Conservation (phyloP, 2,113 vertebrate genomes). For the Equus quagga region DNA sequence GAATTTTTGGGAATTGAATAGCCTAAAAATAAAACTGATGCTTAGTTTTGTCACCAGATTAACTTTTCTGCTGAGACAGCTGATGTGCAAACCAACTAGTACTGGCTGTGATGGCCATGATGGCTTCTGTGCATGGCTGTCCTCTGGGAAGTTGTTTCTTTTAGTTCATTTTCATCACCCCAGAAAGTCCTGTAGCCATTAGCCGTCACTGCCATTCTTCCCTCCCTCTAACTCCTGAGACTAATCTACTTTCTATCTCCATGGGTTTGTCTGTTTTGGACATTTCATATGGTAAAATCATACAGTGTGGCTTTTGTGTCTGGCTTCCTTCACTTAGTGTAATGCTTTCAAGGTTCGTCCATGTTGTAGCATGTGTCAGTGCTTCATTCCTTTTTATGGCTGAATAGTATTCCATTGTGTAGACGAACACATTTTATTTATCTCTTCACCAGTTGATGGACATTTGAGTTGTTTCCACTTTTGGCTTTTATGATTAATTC, state of each 20-base stretch:
- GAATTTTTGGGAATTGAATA: neutral
- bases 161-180: neutral
- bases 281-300: neutral
- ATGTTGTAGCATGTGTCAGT: neutral
- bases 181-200: neutral
- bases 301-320: neutral
- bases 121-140: neutral
- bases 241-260: neutral
- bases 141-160: neutral
- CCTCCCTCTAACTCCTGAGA: neutral
- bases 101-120: neutral
- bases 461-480: slow-evolving; percentile 3
- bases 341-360: neutral
- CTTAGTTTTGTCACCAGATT: slow-evolving; percentile 51
- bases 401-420: neutral
- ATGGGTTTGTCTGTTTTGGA: neutral
- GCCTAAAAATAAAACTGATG: neutral
- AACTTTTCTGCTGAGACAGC: slow-evolving; percentile 4
- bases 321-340: neutral
- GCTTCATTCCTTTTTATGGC: neutral
- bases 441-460: neutral
- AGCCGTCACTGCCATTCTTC: neutral
- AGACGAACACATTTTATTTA: neutral
- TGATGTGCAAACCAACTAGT: neutral
- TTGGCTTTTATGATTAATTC: neutral